These are phyloP conservation scores for Heliothis subflexa DNA, from an alignment of 1,140 invertebrate species.

Conservation along the genomic window DNA sequence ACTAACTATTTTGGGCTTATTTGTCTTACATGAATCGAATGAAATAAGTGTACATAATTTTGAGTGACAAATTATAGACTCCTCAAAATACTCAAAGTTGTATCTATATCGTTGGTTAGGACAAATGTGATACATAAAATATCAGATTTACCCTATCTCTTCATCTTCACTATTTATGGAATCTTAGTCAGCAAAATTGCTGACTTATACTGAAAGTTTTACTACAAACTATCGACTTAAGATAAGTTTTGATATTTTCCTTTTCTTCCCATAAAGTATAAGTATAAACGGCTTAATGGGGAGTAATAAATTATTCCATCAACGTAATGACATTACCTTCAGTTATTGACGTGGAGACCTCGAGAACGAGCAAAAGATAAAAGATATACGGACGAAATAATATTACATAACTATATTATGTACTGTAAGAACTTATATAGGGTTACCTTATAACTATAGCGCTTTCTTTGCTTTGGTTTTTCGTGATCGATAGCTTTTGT, in stretches of 20 bases:
- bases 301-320: conserved; percentile 38
- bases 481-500: too few species aligned
- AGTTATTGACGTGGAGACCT: conserved; percentile 23
- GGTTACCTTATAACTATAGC: too few species aligned
- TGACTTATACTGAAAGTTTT: background rate
- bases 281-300: background rate
- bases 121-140: background rate
- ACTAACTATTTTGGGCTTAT: too few species aligned
- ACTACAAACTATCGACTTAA: background rate
- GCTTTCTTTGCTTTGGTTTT: too few species aligned
- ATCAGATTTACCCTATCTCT: background rate
- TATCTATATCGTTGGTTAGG: too few species aligned
- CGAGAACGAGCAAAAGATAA: background rate
- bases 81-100: too few species aligned
- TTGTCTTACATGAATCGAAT: too few species aligned
- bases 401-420: too few species aligned
- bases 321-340: conserved; percentile 13
- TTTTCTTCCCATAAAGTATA: background rate
- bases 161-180: background rate
- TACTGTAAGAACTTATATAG: too few species aligned
- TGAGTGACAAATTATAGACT: too few species aligned
- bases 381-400: background rate
- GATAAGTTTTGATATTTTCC: conserved; percentile 21
- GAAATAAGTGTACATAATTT: too few species aligned
- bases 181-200: background rate